Base-by-base conservation (phyloP, 2,888 invertebrate genomes). In the Limnephilus marmoratus region DNA sequence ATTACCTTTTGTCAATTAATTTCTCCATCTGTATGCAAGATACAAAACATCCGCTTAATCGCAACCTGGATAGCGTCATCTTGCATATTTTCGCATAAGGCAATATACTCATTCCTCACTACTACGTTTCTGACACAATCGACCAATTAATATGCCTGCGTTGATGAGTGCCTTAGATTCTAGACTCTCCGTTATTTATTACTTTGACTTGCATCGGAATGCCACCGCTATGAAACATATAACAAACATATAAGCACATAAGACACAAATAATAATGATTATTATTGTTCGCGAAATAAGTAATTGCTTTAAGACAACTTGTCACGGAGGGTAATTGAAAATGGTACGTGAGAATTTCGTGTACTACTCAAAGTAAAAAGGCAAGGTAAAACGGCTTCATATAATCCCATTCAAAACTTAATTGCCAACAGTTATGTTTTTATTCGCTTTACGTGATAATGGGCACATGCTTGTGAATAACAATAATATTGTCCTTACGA, bases 91-190 rank as follows among this genome's bases (percentile, higher is more conserved):
- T 87, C 87, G 87, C 87, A 87, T 53, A 87, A 53, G 83, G 24
- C 83, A 41, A 41, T 83, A 41, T 83, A 24, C 18, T 24, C n/a
- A 68, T 31, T 49, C 41, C 41, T 45, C 7, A 37, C 41, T 37
- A 13, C n/a, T 49, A 45, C n/a, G 86, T 86, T 86, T 45, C 86
- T 45, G 86, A 53, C 68, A 53, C 87, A 91, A 87, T 87, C 45
- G 45, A 49, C 34, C 81, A 91, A 91, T 91, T 91, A 91, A 91
- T 91, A 91, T 91, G 86, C 91, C 31, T 37, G 86, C 45, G 80
- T 24, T 90, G 90, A 90, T 90, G 85, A 90, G 85, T 24, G 29
- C 85, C 53, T 90, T 90, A 68, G 90, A 83, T 83, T 68, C 90
- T 53, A 90, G 37, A 81, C 81, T 24, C 53, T 45, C 49, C 45